phyloP scores from a whole-genome alignment of 2,113 vertebrate genomes.

The Pelodiscus sinensis region DNA sequence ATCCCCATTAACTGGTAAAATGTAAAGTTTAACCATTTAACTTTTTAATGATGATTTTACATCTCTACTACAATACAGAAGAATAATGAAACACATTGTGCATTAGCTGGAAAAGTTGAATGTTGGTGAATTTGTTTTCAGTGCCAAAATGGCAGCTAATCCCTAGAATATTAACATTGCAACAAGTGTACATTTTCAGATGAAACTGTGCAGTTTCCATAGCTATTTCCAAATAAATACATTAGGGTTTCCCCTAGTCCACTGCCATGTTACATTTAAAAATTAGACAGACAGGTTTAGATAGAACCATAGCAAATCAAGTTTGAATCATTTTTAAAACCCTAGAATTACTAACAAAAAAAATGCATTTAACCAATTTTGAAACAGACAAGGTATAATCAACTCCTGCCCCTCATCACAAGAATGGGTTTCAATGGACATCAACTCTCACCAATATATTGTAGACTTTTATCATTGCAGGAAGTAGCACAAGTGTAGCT shows the following conservation, averaged over 20 bases:
- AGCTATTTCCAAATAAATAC: neutral
- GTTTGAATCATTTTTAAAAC: neutral
- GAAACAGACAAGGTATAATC: neutral
- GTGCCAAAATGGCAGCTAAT: neutral
- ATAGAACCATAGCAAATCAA: neutral
- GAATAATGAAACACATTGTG: accelerated
- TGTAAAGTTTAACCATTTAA: no score
- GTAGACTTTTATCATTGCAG: neutral
- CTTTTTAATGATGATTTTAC: no score
- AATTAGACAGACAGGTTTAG: neutral
- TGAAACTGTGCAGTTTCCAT: neutral
- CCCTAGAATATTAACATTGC: accelerated
- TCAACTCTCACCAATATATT: neutral
- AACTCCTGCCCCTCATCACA: accelerated
- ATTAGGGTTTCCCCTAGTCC: neutral
- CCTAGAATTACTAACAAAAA: accelerated
- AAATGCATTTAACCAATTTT: neutral
- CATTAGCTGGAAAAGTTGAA: neutral
- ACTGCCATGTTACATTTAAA: neutral
- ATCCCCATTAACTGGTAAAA: no score
- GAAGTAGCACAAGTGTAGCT: neutral
- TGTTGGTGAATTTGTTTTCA: neutral
- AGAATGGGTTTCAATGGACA: accelerated
- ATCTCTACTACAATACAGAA: no score
- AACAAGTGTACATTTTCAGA: accelerated